Percentiles rank a stretch among this genome's conserved stretches.
Evolutionary conservation across 2,113 vertebrate genomes (phyloP).

Genomic region (Romanogobio albipinnatus): DNA sequence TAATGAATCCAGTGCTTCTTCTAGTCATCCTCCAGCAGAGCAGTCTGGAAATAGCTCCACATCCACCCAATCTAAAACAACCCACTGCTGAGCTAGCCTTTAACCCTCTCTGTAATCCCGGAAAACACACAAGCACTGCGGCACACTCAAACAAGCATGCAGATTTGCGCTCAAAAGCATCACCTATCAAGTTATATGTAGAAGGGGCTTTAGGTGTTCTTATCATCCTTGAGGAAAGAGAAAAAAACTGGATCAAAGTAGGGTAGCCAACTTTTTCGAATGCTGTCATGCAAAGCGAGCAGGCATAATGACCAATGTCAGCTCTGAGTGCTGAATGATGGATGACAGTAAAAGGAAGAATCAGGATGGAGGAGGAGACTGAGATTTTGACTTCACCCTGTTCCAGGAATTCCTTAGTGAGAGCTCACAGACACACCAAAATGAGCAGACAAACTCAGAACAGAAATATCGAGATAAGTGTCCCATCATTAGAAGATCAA

Average conservation of each 20-base stretch:
- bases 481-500: slow-evolving; percentile 77
- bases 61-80: slow-evolving; percentile 55
- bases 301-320: slow-evolving; percentile 69
- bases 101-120: slow-evolving; percentile 62
- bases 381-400: slow-evolving; percentile 58
- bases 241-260: slow-evolving; percentile 71
- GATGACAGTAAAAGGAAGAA: slow-evolving; percentile 53
- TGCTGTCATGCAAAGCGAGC: slow-evolving; percentile 63
- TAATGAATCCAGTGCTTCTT: slow-evolving; percentile 74
- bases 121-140: slow-evolving; percentile 49
- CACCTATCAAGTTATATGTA: neutral
- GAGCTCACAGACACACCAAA: slow-evolving; percentile 65
- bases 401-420: slow-evolving; percentile 69
- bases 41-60: slow-evolving; percentile 74
- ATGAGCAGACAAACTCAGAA: slow-evolving; percentile 68
- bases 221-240: slow-evolving; percentile 54
- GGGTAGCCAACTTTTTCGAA: slow-evolving; percentile 66
- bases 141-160: neutral
- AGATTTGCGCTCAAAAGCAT: neutral
- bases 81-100: slow-evolving; percentile 33
- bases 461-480: slow-evolving; percentile 73
- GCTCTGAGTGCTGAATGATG: slow-evolving; percentile 69
- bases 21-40: slow-evolving; percentile 60
- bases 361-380: slow-evolving; percentile 28
- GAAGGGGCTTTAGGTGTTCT: slow-evolving; percentile 11